These are phyloP conservation scores for Tribolium madens DNA, from an alignment of 1,140 invertebrate species.

Conservation along the genomic window DNA sequence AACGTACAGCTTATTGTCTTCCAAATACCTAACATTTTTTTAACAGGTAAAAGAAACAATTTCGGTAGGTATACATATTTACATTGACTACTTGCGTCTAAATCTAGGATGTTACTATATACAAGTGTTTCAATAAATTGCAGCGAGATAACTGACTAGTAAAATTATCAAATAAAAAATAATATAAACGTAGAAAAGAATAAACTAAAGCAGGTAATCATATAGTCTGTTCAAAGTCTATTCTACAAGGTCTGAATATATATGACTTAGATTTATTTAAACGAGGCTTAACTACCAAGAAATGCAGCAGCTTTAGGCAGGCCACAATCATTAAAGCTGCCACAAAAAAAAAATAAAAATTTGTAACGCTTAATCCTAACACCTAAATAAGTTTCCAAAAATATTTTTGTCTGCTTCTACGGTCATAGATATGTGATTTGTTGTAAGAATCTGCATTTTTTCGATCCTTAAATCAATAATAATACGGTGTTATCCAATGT, in stretches of 20 bases:
- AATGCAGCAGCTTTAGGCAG: neutral
- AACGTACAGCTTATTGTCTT: slow-evolving; percentile 54
- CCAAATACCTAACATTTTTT: slow-evolving; percentile 53
- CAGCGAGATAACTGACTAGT: slow-evolving; percentile 27
- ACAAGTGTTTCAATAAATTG: slow-evolving; percentile 40
- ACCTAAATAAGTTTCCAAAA: no score
- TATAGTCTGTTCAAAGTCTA: slow-evolving; percentile 9
- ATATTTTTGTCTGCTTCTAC: no score
- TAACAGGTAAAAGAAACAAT: slow-evolving; percentile 47
- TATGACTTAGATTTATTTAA: slow-evolving; percentile 27
- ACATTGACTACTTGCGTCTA: slow-evolving; percentile 45
- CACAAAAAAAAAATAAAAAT: no score
- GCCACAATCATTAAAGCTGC: neutral
- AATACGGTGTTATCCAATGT: no score
- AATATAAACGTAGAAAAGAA: slow-evolving; percentile 39
- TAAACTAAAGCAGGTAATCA: neutral
- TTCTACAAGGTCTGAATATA: slow-evolving; percentile 25
- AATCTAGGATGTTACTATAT: slow-evolving; percentile 41
- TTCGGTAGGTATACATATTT: slow-evolving; percentile 48
- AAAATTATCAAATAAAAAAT: neutral
- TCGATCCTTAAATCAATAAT: no score
- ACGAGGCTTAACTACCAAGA: neutral
- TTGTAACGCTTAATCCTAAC: no score
- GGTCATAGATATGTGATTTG: no score
- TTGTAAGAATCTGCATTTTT: no score